Percentiles rank a stretch among this genome's conserved stretches.
These are phyloP conservation scores for Acropora yongei DNA, from an alignment of 64 coral and sea anemone species.

Conservation along the genomic window DNA sequence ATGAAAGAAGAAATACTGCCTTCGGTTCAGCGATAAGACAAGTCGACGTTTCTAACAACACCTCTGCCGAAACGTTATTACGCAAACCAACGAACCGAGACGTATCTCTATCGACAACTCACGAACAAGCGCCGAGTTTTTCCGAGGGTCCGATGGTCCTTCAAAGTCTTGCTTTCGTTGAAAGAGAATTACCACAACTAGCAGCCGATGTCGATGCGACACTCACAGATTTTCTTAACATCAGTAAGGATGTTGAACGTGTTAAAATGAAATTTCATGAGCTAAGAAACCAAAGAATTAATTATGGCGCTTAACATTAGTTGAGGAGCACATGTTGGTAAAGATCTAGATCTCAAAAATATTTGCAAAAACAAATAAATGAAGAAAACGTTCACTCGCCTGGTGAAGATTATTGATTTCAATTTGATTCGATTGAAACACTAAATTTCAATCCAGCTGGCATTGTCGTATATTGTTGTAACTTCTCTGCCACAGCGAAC, in stretches of 20 bases:
- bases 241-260: not conserved
- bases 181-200: not conserved
- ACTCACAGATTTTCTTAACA: not conserved
- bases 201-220: not conserved
- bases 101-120: not conserved
- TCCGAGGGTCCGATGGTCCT: not conserved
- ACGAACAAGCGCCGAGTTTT: not conserved
- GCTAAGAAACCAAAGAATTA: constrained; percentile 7
- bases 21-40: not conserved
- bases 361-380: no score
- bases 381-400: no score
- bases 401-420: no score
- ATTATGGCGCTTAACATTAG: not conserved
- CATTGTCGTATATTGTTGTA: no score
- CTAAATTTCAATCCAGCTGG: no score
- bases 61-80: not conserved
- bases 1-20: not conserved
- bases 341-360: no score
- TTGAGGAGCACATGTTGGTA: no score
- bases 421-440: no score
- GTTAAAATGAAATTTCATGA: constrained; percentile 45
- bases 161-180: not conserved
- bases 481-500: no score
- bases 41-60: not conserved
- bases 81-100: not conserved